Evolutionary conservation across 2,797 vertebrate genomes (phyloP).

Genomic region (Rachycentron canadum): DNA sequence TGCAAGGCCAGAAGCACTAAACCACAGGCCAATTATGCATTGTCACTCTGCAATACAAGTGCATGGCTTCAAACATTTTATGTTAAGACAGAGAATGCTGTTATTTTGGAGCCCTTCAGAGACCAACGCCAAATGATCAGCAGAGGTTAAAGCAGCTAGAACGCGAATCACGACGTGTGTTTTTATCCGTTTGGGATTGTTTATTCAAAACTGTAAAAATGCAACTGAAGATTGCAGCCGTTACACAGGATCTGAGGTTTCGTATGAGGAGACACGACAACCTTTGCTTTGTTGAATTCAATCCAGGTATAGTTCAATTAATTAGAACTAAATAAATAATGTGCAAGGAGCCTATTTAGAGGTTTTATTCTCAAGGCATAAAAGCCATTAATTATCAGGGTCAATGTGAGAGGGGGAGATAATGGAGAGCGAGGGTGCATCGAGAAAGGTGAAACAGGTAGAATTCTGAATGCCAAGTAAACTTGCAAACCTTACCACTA

Average conservation of each 20-base stretch:
- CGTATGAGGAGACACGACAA: conserved; percentile 46
- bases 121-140: conserved; percentile 4
- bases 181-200: conserved; percentile 16
- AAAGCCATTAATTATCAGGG: conserved; percentile 85
- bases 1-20: conserved; percentile 37
- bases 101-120: conserved; percentile 9
- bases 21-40: conserved; percentile 32
- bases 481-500: conserved; percentile 37
- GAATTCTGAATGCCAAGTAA: conserved; percentile 58
- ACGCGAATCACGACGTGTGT: conserved; percentile 5
- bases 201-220: conserved; percentile 26
- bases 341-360: conserved; percentile 77
- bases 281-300: conserved; percentile 78
- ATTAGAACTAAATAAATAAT: conserved; percentile 88
- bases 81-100: conserved; percentile 14
- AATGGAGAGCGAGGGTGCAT: conserved; percentile 59
- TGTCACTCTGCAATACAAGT: conserved; percentile 39
- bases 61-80: conserved; percentile 19
- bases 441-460: conserved; percentile 57
- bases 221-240: conserved; percentile 3
- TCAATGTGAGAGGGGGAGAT: conserved; percentile 72
- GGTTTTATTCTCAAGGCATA: conserved; percentile 85
- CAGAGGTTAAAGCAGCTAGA: conserved; percentile 9
- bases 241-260: conserved; percentile 43
- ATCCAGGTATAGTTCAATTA: conserved; percentile 85